Conservation (phyloP, 2,888 invertebrate genomes). For the Drosophila anceps region DNA sequence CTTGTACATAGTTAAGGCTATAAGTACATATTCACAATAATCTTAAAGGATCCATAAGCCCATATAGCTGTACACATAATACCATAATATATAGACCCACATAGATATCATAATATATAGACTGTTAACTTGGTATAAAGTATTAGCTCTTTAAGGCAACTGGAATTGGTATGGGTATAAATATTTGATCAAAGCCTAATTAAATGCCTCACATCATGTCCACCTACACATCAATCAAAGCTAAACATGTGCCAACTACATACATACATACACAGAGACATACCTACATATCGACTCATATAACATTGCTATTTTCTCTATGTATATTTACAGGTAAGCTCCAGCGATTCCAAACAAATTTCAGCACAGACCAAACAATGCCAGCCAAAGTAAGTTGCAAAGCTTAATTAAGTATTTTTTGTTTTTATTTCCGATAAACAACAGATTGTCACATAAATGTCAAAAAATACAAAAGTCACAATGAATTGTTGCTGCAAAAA, state of each 20-base stretch:
- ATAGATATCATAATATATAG: no score
- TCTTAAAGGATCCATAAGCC: neutral
- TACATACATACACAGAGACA: no score
- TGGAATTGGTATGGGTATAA: conserved; percentile 12
- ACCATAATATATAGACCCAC: no score
- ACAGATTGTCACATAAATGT: conserved; percentile 26
- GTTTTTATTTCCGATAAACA: conserved; percentile 20
- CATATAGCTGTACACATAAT: neutral
- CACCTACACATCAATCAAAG: neutral
- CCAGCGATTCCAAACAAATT: neutral
- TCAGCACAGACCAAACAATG: conserved; percentile 49
- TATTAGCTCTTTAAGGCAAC: neutral
- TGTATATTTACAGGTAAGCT: conserved; percentile 46
- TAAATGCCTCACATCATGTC: neutral
- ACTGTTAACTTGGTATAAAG: neutral
- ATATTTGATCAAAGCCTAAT: neutral
- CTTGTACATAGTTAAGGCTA: neutral
- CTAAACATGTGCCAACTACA: neutral
- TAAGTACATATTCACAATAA: neutral
- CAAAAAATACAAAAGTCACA: conserved; percentile 16
- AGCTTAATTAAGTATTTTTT: conserved; percentile 23
- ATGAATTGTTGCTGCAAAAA: conserved; percentile 8
- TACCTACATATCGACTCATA: neutral
- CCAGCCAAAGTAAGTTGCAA: conserved; percentile 46
- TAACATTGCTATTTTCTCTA: conserved; percentile 29